These are phyloP conservation scores for Anagrus nilaparvatae DNA, from an alignment of 1,140 invertebrate species.

Conservation along the genomic window DNA sequence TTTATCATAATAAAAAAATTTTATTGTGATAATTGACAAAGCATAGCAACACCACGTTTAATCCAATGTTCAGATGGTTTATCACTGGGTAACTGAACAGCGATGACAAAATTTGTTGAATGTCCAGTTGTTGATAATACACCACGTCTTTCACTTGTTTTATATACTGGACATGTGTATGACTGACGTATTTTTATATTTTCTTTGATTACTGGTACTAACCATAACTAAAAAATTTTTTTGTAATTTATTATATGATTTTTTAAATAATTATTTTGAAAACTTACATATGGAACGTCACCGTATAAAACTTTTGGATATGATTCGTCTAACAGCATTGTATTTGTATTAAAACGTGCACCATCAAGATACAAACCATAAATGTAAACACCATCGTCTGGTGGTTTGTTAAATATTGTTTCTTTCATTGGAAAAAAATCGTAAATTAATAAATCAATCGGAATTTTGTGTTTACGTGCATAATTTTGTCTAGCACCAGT, in stretches of 20 bases:
- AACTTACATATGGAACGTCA: constrained; percentile 64
- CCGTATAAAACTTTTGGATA: constrained; percentile 73
- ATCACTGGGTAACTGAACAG: constrained; percentile 61
- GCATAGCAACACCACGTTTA: constrained; percentile 73
- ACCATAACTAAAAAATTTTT: constrained; percentile 58
- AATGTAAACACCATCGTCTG: constrained; percentile 74
- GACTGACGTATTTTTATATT: constrained; percentile 53
- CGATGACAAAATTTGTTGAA: constrained; percentile 86
- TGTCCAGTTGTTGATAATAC: constrained; percentile 86
- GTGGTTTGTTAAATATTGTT: constrained; percentile 41
- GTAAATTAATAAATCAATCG: constrained; percentile 82
- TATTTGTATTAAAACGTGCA: constrained; percentile 66
- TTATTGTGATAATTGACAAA: constrained; percentile 65
- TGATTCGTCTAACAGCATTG: constrained; percentile 67
- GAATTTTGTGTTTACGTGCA: constrained; percentile 80
- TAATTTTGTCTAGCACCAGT: constrained; percentile 91
- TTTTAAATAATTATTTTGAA: not conserved
- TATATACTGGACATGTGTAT: constrained; percentile 81
- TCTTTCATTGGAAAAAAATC: constrained; percentile 58
- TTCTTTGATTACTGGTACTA: constrained; percentile 61
- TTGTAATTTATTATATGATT: too few species aligned
- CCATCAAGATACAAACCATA: constrained; percentile 82
- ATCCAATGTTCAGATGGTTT: constrained; percentile 74
- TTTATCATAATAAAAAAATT: too few species aligned
- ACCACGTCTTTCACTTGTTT: constrained; percentile 76